Percentiles rank a stretch among this genome's conserved stretches.
These are phyloP conservation scores for Atta cephalotes DNA, from an alignment of 1,140 invertebrate genomes.

Conservation along the genomic window DNA sequence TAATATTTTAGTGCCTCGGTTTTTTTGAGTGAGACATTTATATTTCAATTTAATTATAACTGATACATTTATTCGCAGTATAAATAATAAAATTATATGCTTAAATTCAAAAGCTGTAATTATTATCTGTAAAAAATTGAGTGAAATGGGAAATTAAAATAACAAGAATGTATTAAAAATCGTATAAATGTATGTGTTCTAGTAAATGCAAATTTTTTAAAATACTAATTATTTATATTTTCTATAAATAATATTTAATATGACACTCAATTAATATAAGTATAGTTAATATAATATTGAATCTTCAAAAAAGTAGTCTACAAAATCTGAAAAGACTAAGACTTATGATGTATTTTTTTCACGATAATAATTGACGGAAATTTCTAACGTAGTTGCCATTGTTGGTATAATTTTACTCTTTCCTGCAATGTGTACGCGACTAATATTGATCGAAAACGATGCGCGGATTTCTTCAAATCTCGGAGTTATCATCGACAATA, in stretches of 20 bases:
- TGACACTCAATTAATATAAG: neutral
- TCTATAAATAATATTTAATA: conserved; percentile 1
- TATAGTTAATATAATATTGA: conserved; percentile 11
- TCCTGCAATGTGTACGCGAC: neutral
- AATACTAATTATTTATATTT: neutral
- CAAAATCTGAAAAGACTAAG: neutral
- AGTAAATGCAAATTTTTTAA: neutral
- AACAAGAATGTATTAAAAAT: neutral
- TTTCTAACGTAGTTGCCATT: neutral
- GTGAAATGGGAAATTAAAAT: neutral
- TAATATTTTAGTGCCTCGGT: too few relatives aligned
- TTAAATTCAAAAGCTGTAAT: neutral
- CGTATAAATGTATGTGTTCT: too few relatives aligned
- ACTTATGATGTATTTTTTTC: neutral
- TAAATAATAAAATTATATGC: neutral
- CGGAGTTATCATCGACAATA: neutral
- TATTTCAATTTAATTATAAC: conserved; percentile 23
- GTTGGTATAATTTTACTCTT: neutral
- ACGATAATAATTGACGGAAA: neutral
- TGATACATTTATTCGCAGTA: neutral
- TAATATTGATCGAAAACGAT: conserved; percentile 40
- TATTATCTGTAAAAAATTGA: neutral
- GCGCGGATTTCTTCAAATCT: conserved; percentile 25
- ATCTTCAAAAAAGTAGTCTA: neutral
- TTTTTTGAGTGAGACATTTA: neutral